Percentiles rank a stretch among this genome's conserved stretches.
These are phyloP conservation scores for Platysteira castanea DNA, from an alignment of 2,113 vertebrate genomes.

Conservation along the genomic window DNA sequence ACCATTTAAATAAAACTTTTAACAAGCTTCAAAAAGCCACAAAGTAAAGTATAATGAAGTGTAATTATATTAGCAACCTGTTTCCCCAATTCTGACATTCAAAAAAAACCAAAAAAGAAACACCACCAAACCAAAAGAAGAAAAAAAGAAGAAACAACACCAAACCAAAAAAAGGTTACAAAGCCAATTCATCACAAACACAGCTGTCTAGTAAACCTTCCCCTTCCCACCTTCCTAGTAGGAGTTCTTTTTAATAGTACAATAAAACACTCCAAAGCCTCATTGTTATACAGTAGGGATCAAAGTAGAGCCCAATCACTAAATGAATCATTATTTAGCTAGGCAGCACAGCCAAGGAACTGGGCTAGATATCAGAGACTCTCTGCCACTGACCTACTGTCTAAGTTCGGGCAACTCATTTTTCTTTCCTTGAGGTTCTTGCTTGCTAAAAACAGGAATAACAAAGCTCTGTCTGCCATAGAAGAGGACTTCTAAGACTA, in stretches of 20 bases:
- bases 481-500: neutral
- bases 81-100: neutral
- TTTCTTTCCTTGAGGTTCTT: neutral
- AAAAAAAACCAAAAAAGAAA: neutral
- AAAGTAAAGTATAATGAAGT: neutral
- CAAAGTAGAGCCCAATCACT: constrained; percentile 44
- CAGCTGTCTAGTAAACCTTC: constrained; percentile 56
- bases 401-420: neutral
- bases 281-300: constrained; percentile 19
- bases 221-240: constrained; percentile 19
- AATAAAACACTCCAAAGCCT: constrained; percentile 59
- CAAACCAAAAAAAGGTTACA: neutral
- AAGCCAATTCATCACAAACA: constrained; percentile 45
- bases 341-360: neutral
- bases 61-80: constrained; percentile 19
- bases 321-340: constrained; percentile 55
- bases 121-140: neutral
- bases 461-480: neutral
- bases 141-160: neutral
- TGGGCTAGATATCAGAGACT: neutral
- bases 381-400: neutral
- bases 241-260: constrained; percentile 50
- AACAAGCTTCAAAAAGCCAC: neutral
- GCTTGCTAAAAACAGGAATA: neutral
- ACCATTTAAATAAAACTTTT: neutral